These are phyloP conservation scores for Phycodurus eques DNA, from an alignment of 2,113 vertebrate genomes.

Conservation along the genomic window DNA sequence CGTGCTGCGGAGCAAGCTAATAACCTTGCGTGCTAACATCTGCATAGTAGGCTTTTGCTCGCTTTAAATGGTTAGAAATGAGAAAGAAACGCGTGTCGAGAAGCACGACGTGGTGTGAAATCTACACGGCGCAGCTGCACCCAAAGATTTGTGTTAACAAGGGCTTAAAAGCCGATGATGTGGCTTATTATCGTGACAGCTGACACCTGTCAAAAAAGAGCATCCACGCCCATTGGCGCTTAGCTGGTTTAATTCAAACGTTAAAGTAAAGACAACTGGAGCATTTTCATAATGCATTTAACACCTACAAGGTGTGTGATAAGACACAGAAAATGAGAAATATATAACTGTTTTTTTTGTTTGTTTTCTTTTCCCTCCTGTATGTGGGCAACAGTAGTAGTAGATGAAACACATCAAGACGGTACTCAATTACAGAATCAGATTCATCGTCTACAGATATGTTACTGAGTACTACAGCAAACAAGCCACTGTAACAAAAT, in stretches of 20 bases:
- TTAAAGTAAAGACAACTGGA: too few species aligned
- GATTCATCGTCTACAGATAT: too few species aligned
- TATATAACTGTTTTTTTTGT: too few species aligned
- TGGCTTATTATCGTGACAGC: conserved; percentile 20
- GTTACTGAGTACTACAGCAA: too few species aligned
- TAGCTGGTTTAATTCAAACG: neutral
- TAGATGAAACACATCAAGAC: too few species aligned
- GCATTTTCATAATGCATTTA: neutral
- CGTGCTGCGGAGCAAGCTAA: neutral
- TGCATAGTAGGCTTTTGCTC: neutral
- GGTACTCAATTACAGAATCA: too few species aligned
- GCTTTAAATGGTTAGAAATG: conserved; percentile 4
- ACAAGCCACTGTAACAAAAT: too few species aligned
- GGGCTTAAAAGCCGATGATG: neutral
- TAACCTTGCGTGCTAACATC: conserved; percentile 10
- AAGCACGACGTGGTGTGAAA: neutral
- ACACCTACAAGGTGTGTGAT: neutral
- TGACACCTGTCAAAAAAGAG: conserved; percentile 10
- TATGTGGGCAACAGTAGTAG: too few species aligned
- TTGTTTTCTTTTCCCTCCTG: too few species aligned
- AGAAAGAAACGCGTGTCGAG: conserved; percentile 4
- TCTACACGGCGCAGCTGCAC: neutral
- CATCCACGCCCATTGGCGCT: neutral
- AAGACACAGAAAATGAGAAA: neutral
- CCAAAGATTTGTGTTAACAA: neutral